Base-by-base conservation (phyloP, 2,797 vertebrate species). In the Lophius americanus region DNA sequence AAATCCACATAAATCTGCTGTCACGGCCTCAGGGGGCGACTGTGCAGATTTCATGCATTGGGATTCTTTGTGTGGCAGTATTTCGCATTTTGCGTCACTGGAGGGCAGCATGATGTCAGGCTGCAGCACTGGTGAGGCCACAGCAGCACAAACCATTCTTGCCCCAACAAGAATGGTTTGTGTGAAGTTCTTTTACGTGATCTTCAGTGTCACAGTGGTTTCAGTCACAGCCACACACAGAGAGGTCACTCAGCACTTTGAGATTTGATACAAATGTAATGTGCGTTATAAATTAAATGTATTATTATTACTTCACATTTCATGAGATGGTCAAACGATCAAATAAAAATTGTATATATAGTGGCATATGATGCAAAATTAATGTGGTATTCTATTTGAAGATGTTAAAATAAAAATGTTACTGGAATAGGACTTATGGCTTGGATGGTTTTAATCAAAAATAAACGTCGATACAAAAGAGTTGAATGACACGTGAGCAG, bases 41-140 rank as follows among this genome's bases (percentile, higher is more conserved):
- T 6, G 7, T 6, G 10, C 41, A 42, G 7, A 63, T 51, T 61
- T 65, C 37, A 39, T 66, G 58, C 52, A 36, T 48, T 32, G 14
- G 23, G n/a, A 35, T 49, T 55, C 4, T 47, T 53, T 4, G 63
- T 1, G 9, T 5, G 6, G 14, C 43, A 56, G 73, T 50, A 67
- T 7, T 79, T 82, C 44, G 54, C 42, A 71, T 48, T 55, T 43
- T 42, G 0, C 0, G 9, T 67, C 90, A 89, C 83, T 56, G 36
- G 88, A 81, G 84, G 85, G 84, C 80, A 89, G 86, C 74, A 85
- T 51, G 9, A 38, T 14, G n/a, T 60, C 57, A 81, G 38, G 38
- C 23, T 46, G 9, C 43, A 64, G 12, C 3, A 2, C 6, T 3
- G 47, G 12, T 43, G 9, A 50, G 23, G 9, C 0, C 0, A 12